A percentile compares a stretch with the other conserved stretches of the same genome.
phyloP scores from a whole-genome alignment of 2,888 invertebrate species.

The Nemapogon koenigi region DNA sequence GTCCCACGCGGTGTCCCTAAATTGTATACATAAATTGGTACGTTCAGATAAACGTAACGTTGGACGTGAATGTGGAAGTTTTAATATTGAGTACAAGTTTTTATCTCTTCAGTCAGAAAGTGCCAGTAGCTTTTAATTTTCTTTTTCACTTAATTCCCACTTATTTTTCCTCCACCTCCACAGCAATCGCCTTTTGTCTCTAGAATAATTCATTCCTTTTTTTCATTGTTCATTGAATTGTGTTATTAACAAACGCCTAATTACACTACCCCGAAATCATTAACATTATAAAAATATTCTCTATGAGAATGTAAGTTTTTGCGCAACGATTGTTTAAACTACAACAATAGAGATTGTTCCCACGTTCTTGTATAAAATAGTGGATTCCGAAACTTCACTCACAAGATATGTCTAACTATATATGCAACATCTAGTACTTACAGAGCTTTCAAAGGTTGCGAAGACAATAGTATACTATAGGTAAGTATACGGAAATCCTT shows the following conservation, averaged over 20 bases:
- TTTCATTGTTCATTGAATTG: too few species aligned
- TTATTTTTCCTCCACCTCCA: too few species aligned
- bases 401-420: background rate
- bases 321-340: slow-evolving; percentile 35
- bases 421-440: background rate
- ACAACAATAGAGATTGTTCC: slow-evolving; percentile 24
- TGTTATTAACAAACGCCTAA: too few species aligned
- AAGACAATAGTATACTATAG: background rate
- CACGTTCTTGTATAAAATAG: slow-evolving; percentile 23
- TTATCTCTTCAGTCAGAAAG: too few species aligned
- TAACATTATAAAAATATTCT: too few species aligned
- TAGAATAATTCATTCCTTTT: too few species aligned
- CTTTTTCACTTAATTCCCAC: too few species aligned
- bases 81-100: too few species aligned
- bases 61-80: too few species aligned
- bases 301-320: slow-evolving; percentile 26
- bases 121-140: too few species aligned
- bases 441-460: background rate
- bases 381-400: slow-evolving; percentile 21
- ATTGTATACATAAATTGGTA: slow-evolving; percentile 4
- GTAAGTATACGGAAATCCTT: background rate
- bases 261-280: too few species aligned
- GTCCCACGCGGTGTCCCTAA: slow-evolving; percentile 5
- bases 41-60: slow-evolving; percentile 6
- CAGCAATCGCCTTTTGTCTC: too few species aligned